These are phyloP conservation scores for Lithosia quadra DNA, from an alignment of 2,888 invertebrate genomes.

Conservation along the genomic window DNA sequence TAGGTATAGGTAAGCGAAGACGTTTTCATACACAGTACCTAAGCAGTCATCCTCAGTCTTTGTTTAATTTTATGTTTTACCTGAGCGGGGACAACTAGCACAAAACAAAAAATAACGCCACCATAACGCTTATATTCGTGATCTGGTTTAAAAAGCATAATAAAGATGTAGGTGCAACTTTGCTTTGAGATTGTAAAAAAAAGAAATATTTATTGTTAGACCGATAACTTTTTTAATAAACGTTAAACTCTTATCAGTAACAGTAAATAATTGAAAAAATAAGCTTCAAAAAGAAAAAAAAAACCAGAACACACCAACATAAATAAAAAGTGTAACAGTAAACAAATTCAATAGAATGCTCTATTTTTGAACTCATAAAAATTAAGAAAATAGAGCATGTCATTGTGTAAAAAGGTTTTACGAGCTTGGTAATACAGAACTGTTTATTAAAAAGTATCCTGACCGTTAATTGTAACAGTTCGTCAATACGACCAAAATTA, in stretches of 20 bases:
- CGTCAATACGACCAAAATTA: conserved; percentile 35
- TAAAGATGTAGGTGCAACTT: background rate
- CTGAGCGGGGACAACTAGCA: background rate
- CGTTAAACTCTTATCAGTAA: background rate
- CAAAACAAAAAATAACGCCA: background rate
- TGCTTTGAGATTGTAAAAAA: too few species aligned
- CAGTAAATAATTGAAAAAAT: conserved; percentile 18
- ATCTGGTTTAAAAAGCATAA: background rate
- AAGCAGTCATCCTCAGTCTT: too few species aligned
- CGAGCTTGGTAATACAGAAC: conserved; percentile 32
- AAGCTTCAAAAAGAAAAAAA: conserved; percentile 38
- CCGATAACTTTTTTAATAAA: background rate
- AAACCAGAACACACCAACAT: conserved; percentile 20
- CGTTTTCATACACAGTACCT: too few species aligned
- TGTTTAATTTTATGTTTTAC: background rate
- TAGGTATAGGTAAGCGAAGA: background rate
- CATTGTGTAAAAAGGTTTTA: conserved; percentile 60
- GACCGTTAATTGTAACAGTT: conserved; percentile 76
- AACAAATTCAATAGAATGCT: conserved; percentile 55
- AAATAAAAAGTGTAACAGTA: conserved; percentile 37
- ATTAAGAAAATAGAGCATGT: conserved; percentile 75
- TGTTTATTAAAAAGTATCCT: conserved; percentile 55
- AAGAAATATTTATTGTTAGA: background rate
- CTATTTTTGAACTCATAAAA: conserved; percentile 67
- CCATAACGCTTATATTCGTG: background rate